These are phyloP conservation scores for Brachionus rotundiformis DNA, from an alignment of 1,140 invertebrate species.

Conservation along the genomic window DNA sequence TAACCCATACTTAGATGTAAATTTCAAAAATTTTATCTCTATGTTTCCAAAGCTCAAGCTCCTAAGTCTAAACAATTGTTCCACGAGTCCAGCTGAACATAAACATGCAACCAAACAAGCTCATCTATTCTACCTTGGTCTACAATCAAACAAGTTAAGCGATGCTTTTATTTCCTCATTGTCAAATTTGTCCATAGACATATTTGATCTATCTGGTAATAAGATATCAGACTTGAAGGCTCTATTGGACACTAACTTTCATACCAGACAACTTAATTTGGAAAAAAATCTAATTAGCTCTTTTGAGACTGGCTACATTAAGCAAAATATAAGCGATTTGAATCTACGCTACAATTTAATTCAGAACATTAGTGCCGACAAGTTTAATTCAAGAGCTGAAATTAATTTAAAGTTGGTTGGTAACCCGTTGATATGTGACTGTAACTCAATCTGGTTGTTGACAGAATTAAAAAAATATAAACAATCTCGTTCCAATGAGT, in stretches of 20 bases:
- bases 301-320: neutral
- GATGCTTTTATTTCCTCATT: neutral
- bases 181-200: neutral
- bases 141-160: neutral
- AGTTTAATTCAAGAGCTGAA: neutral
- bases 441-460: neutral
- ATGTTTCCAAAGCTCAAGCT: conserved; percentile 9
- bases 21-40: conserved; percentile 31
- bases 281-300: conserved; percentile 2
- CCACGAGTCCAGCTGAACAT: neutral
- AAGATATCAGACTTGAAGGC: neutral
- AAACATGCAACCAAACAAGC: neutral
- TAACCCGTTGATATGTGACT: neutral
- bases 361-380: neutral
- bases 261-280: neutral
- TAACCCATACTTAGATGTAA: neutral
- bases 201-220: neutral
- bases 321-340: neutral
- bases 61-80: conserved; percentile 6
- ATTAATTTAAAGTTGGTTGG: neutral
- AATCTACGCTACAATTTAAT: conserved; percentile 9
- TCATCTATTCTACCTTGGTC: neutral
- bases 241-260: neutral
- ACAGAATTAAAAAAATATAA: neutral
- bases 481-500: neutral